Conservation (phyloP, 2,888 invertebrate species). For the Noctua fimbriata region DNA sequence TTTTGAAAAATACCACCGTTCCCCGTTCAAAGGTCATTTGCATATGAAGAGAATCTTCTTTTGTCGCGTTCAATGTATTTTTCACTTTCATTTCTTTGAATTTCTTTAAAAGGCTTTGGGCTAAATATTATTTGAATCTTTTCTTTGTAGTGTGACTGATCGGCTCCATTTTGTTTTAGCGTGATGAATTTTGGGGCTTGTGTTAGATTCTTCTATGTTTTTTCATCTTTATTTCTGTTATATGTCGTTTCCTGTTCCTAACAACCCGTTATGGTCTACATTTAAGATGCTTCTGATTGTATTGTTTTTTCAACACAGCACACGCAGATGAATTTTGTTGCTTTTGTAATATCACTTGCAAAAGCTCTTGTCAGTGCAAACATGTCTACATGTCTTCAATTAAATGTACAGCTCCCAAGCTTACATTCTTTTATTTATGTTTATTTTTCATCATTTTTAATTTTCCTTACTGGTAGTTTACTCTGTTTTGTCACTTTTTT, state of each 20-base stretch:
- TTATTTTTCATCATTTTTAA: neutral
- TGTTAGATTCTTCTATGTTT: neutral
- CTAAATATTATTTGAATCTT: slow-evolving; percentile 71
- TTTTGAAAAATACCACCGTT: slow-evolving; percentile 73
- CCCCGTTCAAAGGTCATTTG: slow-evolving; percentile 74
- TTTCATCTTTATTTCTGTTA: neutral
- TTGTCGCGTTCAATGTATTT: slow-evolving; percentile 74
- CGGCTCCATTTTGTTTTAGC: slow-evolving; percentile 67
- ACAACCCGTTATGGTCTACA: neutral
- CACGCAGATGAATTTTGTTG: neutral
- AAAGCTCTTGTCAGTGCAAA: neutral
- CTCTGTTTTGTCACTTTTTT: neutral
- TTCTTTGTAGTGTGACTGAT: slow-evolving; percentile 69
- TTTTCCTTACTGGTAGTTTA: neutral
- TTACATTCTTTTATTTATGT: neutral
- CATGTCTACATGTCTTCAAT: neutral
- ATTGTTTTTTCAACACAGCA: neutral
- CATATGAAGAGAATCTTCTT: slow-evolving; percentile 77
- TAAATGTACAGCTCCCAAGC: neutral
- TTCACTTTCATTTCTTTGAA: slow-evolving; percentile 76
- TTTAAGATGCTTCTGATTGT: neutral
- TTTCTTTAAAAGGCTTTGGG: slow-evolving; percentile 67
- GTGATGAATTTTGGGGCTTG: slow-evolving; percentile 63
- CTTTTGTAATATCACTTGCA: neutral
- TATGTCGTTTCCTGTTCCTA: neutral